Conservation (phyloP, 2,888 invertebrate species). For the Andrena dorsata region DNA sequence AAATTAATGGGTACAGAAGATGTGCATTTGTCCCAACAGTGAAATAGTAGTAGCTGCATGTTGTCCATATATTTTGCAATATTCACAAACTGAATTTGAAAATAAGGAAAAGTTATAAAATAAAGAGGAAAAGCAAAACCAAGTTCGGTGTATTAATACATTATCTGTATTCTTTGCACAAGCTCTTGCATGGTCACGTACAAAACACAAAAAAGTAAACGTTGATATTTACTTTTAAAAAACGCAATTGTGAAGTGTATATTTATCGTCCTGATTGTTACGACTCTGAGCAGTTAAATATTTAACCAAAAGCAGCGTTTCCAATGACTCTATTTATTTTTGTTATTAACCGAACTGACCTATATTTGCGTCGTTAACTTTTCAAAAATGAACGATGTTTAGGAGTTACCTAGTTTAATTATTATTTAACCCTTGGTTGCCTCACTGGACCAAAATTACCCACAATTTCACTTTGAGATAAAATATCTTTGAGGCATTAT, state of each 20-base stretch:
- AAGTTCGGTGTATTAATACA: not conserved
- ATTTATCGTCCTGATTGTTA: not conserved
- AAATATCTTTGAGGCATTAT: too few species aligned
- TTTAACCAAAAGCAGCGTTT: not conserved
- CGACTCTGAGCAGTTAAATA: not conserved
- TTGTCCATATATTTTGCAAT: not conserved
- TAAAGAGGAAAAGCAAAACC: not conserved
- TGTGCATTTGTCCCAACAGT: not conserved
- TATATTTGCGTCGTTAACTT: not conserved
- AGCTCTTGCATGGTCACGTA: not conserved
- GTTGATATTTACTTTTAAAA: not conserved
- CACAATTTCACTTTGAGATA: too few species aligned
- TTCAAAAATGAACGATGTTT: too few species aligned
- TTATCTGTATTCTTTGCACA: not conserved
- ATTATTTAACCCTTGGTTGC: too few species aligned
- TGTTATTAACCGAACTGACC: not conserved
- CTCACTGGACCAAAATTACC: too few species aligned
- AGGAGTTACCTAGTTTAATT: too few species aligned
- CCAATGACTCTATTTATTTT: not conserved
- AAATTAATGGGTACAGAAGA: slow-evolving; percentile 6
- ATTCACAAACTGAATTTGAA: not conserved
- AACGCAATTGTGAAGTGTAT: not conserved
- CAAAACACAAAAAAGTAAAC: not conserved
- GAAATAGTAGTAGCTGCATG: not conserved
- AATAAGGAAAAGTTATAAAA: not conserved